phyloP scores from a whole-genome alignment of 2,888 invertebrate species.

The Endomychus coccineus region DNA sequence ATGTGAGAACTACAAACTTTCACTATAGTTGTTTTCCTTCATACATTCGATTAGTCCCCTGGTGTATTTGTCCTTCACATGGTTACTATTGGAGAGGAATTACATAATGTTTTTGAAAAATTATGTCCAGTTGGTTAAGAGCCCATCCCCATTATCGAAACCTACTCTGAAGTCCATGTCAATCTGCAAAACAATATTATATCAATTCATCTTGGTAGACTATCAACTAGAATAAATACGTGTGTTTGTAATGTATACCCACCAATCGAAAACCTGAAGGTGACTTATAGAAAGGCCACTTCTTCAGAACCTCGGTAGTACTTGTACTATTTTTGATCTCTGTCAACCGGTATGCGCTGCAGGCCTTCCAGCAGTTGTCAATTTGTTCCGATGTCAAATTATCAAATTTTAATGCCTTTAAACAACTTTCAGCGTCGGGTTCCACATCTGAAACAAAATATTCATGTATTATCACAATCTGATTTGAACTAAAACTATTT shows the following conservation, averaged over 20 bases:
- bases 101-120: neutral
- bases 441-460: neutral
- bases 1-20: too few species aligned
- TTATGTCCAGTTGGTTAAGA: neutral
- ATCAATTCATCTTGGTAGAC: too few species aligned
- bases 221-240: too few species aligned
- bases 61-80: too few species aligned
- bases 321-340: neutral
- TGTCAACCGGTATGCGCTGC: neutral
- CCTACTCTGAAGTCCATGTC: neutral
- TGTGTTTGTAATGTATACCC: too few species aligned
- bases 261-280: slow-evolving; percentile 2
- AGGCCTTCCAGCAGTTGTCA: slow-evolving; percentile 1
- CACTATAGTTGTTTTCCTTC: too few species aligned
- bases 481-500: too few species aligned
- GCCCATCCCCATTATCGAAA: neutral
- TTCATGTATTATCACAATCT: too few species aligned
- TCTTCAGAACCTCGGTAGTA: neutral
- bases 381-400: slow-evolving; percentile 2
- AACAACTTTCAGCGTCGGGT: neutral
- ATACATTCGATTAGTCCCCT: too few species aligned
- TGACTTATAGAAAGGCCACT: slow-evolving; percentile 1
- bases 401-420: slow-evolving; percentile 1
- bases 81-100: neutral
- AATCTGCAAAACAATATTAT: slow-evolving; percentile 1